Conservation (phyloP, 2,113 vertebrate species). For the Heteronetta atricapilla region DNA sequence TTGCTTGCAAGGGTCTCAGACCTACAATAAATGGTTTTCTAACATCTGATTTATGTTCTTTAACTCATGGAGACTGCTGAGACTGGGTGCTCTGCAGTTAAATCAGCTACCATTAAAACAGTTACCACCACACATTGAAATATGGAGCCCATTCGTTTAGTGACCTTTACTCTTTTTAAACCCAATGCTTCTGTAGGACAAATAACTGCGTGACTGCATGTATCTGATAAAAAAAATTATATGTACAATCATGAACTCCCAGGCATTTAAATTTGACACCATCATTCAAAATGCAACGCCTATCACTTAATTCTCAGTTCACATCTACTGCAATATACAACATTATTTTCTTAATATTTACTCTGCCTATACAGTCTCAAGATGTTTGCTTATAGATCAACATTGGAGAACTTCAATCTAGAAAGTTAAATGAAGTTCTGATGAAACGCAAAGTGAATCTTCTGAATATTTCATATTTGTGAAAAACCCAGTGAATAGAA, state of each 20-base stretch:
- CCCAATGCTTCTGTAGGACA: not conserved
- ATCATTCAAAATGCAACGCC: not conserved
- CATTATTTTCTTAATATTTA: conserved; percentile 34
- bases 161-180: not conserved
- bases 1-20: not conserved
- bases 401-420: not conserved
- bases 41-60: not conserved
- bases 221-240: not conserved
- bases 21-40: not conserved
- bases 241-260: not conserved
- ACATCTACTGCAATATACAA: not conserved
- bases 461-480: conserved; percentile 47
- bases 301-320: not conserved
- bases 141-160: not conserved
- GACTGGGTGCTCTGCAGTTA: not conserved
- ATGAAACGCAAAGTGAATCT: conserved; percentile 11
- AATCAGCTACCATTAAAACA: not conserved
- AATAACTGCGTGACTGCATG: not conserved
- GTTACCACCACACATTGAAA: not conserved
- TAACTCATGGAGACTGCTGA: not conserved
- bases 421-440: conserved; percentile 21
- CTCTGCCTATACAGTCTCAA: not conserved
- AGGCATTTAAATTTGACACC: not conserved
- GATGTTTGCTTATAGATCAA: conserved; percentile 35
- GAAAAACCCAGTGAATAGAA: not conserved